phyloP scores from a whole-genome alignment of 1,140 invertebrate species.

The Cherax destructor region DNA sequence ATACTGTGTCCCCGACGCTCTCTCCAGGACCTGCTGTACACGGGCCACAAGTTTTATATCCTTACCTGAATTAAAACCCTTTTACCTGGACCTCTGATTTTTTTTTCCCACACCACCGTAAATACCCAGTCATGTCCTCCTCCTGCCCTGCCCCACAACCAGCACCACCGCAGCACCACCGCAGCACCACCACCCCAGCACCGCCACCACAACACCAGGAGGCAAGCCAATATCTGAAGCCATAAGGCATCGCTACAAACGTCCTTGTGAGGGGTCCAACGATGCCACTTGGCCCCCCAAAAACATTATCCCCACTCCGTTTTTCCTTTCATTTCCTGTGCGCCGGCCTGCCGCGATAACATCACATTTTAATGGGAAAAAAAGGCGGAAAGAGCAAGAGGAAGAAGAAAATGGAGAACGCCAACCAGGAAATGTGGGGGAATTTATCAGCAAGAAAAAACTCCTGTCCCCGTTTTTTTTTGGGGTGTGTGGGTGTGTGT shows the following conservation, averaged over 20 bases:
- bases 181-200: neutral
- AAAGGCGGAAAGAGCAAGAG: constrained; percentile 66
- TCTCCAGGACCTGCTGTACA: too few relatives aligned
- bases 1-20: too few relatives aligned
- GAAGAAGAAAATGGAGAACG: constrained; percentile 58
- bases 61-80: too few relatives aligned
- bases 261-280: constrained; percentile 57
- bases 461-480: constrained; percentile 63
- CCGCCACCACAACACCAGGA: neutral
- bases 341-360: constrained; percentile 56
- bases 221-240: constrained; percentile 38
- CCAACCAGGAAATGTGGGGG: constrained; percentile 64
- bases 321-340: constrained; percentile 62
- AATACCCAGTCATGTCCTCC: neutral
- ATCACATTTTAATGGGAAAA: constrained; percentile 68
- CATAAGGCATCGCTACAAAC: constrained; percentile 63
- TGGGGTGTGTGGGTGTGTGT: neutral
- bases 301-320: constrained; percentile 53
- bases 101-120: too few relatives aligned
- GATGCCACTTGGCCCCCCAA: constrained; percentile 62
- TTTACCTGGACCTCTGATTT: too few relatives aligned
- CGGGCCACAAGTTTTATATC: too few relatives aligned
- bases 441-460: constrained; percentile 59
- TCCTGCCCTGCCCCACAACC: neutral
- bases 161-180: neutral